Conservation (phyloP, 2,888 invertebrate genomes). For the Octodonta nipae region DNA sequence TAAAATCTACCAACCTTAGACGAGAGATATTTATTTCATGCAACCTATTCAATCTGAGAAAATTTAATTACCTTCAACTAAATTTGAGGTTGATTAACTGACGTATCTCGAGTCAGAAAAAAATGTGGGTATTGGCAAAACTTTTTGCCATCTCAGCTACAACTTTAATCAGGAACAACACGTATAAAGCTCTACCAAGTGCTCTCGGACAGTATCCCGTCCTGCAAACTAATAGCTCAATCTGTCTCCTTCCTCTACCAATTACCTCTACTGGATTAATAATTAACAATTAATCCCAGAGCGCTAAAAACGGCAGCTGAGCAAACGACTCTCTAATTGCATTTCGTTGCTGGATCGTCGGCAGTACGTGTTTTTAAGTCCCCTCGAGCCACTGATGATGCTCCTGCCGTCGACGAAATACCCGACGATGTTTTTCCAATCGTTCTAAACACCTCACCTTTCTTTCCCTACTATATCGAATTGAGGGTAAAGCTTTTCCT, state of each 20-base stretch:
- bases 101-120: no score
- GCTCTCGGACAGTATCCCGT: no score
- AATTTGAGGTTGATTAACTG: neutral
- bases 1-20: no score
- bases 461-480: no score
- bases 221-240: conserved; percentile 11
- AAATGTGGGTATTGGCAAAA: no score
- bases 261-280: conserved; percentile 32
- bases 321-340: conserved; percentile 31
- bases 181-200: no score
- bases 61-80: neutral
- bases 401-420: neutral
- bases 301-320: conserved; percentile 29
- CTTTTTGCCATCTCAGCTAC: no score
- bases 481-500: no score
- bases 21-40: no score
- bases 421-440: no score
- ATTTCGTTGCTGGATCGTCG: conserved; percentile 17
- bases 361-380: neutral
- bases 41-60: neutral
- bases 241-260: conserved; percentile 29
- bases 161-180: no score
- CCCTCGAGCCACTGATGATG: neutral
- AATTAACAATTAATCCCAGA: conserved; percentile 33
- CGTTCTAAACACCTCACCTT: no score